Evolutionary conservation across 2,888 invertebrate species (phyloP), one percentile per base, ranked within the genome.

Genomic region (Dorcus hopei): DNA sequence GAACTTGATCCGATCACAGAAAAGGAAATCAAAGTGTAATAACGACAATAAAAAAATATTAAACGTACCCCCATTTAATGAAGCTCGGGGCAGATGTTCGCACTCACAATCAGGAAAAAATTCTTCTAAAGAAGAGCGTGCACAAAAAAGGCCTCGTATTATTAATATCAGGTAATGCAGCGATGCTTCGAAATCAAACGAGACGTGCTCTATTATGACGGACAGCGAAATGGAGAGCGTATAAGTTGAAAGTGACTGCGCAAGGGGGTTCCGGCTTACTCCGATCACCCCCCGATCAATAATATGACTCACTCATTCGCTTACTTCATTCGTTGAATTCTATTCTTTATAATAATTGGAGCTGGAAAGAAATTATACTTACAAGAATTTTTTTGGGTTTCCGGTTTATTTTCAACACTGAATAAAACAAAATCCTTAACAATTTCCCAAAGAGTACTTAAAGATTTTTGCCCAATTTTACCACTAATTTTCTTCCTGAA

Each of bases 141-240:
- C 41, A 52, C 39, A 38, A 38, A 19, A 19, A 41, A 8, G 19
- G 19, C 16, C 11, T n/a, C 45, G 26, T 38, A 47, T 48, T 57
- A 57, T 51, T 51, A 47, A 52, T 57, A 43, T 47, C 57, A 52
- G 52, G 51, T 57, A 57, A 57, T 52, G 40, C 33, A 45, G 14
- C 11, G 26, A 57, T 52, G 43, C 45, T 56, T 56, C 43, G 49
- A 49, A 38, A 39, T 54, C 23, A 38, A 48, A 9, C 54, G 9
- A 48, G 49, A 41, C 38, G 45, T 33, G 7, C 26, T 33, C 26
- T 33, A 33, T 33, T 33, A 67, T 72, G 69, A 72, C 71, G 65
- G 72, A 71, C 72, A 72, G 70, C 61, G 65, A 61, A 71, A 73
- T 70, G 65, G 66, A 64, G 62, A 71, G 54, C 63, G 57, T 47